Evolutionary conservation across 2,113 vertebrate species (phyloP), one percentile per base, ranked within the genome.

Genomic region (Nothoprocta pentlandii): DNA sequence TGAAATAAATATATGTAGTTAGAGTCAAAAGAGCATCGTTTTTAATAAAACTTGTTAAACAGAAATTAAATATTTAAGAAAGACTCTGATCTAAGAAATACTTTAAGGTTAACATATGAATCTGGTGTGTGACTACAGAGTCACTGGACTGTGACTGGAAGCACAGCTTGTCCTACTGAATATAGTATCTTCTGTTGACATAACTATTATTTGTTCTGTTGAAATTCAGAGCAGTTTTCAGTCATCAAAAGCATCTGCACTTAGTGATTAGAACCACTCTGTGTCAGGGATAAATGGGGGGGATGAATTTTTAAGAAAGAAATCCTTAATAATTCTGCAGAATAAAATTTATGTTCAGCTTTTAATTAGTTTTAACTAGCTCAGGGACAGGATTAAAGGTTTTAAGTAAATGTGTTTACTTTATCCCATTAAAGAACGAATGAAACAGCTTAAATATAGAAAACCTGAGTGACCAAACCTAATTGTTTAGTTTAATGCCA

Each of bases 321-420:
- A 93, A 89, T 47, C 34, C 25, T 36, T 75, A 71, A 63, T 56
- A 75, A 68, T 90, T 71, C 23, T 58, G 14, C 74, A 59, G 17
- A 82, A 92, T 90, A 88, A 64, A 91, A 81, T 63, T 32, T 39
- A 68, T 80, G 19, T 69, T 30, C 10, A 75, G 44, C 53, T 85
- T 90, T 78, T 71, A 94, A 90, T 91, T 89, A 78, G 20, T 80
- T 90, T 92, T 54, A 73, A 81, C 68, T 66, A 63, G 9, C 42
- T 94, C 32, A 68, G 41, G 69, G 53, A 51, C 34, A 8, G 12
- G 39, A 79, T 94, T 92, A 94, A 92, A 92, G 16, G 16, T 93
- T 79, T 91, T 66, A 90, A 69, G 30, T 59, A 34, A 62, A 76
- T 77, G 7, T 77, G 15, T 51, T 89, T 63, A 41, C 8, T 75